These are phyloP conservation scores for Eustalomyia histrio DNA, from an alignment of 2,888 invertebrate genomes.

Conservation along the genomic window DNA sequence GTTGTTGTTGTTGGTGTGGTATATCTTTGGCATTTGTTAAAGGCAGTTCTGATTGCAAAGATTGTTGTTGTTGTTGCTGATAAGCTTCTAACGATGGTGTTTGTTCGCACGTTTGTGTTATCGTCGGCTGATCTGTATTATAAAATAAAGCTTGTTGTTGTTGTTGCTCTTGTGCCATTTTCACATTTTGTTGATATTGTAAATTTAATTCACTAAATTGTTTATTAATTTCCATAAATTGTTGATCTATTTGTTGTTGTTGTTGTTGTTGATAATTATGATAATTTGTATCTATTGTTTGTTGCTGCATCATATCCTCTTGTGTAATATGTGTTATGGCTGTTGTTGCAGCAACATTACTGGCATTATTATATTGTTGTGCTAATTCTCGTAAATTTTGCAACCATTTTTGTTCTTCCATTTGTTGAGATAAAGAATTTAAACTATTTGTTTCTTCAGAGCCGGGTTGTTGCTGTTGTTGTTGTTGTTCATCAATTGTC, in stretches of 20 bases:
- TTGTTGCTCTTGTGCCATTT: slow-evolving; percentile 16
- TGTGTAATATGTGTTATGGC: not conserved
- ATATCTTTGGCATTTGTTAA: slow-evolving; percentile 33
- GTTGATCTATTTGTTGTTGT: slow-evolving; percentile 75
- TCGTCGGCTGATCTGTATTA: slow-evolving; percentile 63
- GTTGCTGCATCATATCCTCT: slow-evolving; percentile 12
- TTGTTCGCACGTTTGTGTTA: slow-evolving; percentile 35
- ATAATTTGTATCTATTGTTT: slow-evolving; percentile 53
- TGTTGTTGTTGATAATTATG: slow-evolving; percentile 71
- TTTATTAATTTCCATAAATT: slow-evolving; percentile 77
- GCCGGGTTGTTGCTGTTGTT: slow-evolving; percentile 72
- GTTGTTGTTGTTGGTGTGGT: slow-evolving; percentile 46
- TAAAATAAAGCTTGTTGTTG: slow-evolving; percentile 50
- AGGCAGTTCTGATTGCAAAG: slow-evolving; percentile 32
- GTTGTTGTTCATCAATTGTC: slow-evolving; percentile 74
- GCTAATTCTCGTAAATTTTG: slow-evolving; percentile 75
- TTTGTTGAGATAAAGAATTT: slow-evolving; percentile 61
- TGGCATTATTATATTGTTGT: slow-evolving; percentile 63
- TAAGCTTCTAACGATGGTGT: slow-evolving; percentile 13
- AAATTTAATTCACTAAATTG: slow-evolving; percentile 78
- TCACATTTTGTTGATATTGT: slow-evolving; percentile 70
- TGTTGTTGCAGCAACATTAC: slow-evolving; percentile 43
- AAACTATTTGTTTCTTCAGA: slow-evolving; percentile 70
- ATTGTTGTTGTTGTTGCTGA: slow-evolving; percentile 29
- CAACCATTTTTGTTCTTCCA: slow-evolving; percentile 78